Evolutionary conservation across 2,888 invertebrate genomes (phyloP), one percentile per base, ranked within the genome.

Genomic region (Ctena decussata): DNA sequence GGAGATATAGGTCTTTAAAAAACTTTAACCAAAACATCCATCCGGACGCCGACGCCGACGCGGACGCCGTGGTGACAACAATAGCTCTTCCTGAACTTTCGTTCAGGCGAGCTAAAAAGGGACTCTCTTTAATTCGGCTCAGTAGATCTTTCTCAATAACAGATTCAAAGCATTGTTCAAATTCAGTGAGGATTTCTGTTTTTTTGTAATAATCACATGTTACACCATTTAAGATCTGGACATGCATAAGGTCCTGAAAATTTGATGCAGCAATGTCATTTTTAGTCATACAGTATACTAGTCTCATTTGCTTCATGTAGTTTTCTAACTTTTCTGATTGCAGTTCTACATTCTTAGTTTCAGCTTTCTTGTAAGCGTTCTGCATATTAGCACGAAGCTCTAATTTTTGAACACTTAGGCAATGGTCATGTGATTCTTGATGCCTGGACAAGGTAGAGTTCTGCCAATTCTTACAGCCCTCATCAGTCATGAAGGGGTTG

Each of bases 201-300:
- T 37, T 35, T 32, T 71, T 72, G 35, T 77, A 80, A 37, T 35
- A 71, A 46, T 76, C 60, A 57, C 53, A 76, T 35, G 21, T 49
- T 27, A 71, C 6, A 18, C 81, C 70, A 39, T 80, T 80, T 24
- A 80, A 12, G 21, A 27, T n/a, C 32, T 80, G 80, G 8, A 75
- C 21, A 27, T 81, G 39, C 76, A 76, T 76, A 24, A 81, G 27
- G 21, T 72, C 72, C 0, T 1, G 8, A 60, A 81, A 81, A n/a
- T n/a, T 18, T 18, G 37, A n/a, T 5, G 37, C 30, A 49, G 81
- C n/a, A n/a, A 81, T 27, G 24, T 81, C 76, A 32, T 24, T 24
- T 57, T 81, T 81, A 12, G 76, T n/a, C 71, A 81, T 81, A 1
- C 44, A 44, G 35, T 81, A 81, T 11, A 81, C 76, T 15, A 39